A percentile compares a stretch with the other conserved stretches of the same genome.
These are phyloP conservation scores for Dioctria rufipes DNA, from an alignment of 2,888 invertebrate genomes.

Conservation along the genomic window DNA sequence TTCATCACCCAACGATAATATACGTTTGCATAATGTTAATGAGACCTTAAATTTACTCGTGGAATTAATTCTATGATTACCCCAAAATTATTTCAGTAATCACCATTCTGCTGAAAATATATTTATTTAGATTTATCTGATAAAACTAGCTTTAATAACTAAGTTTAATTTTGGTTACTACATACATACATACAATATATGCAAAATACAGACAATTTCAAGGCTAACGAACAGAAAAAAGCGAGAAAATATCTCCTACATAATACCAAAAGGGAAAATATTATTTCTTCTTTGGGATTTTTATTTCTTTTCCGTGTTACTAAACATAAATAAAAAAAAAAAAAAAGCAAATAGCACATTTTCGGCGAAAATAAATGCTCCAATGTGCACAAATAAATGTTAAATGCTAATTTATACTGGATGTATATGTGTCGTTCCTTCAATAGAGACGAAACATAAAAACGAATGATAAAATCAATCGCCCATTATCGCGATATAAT, in stretches of 20 bases:
- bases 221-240: not conserved
- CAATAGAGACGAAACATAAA: not conserved
- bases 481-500: slow-evolving; percentile 24
- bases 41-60: no score
- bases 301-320: not conserved
- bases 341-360: no score
- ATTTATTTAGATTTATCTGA: no score
- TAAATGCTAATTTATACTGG: not conserved
- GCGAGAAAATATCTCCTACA: not conserved
- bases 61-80: no score
- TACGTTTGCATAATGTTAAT: no score
- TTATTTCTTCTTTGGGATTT: not conserved
- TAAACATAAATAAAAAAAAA: no score
- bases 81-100: no score
- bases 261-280: not conserved
- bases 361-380: not conserved
- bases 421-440: not conserved
- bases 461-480: slow-evolving; percentile 19
- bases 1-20: no score
- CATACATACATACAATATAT: no score
- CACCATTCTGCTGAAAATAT: no score
- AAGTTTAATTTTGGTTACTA: no score
- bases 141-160: no score
- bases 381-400: not conserved
- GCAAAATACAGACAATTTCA: not conserved